Base-by-base conservation (phyloP, 2,797 vertebrate genomes). In the Lagocephalus sceleratus region DNA sequence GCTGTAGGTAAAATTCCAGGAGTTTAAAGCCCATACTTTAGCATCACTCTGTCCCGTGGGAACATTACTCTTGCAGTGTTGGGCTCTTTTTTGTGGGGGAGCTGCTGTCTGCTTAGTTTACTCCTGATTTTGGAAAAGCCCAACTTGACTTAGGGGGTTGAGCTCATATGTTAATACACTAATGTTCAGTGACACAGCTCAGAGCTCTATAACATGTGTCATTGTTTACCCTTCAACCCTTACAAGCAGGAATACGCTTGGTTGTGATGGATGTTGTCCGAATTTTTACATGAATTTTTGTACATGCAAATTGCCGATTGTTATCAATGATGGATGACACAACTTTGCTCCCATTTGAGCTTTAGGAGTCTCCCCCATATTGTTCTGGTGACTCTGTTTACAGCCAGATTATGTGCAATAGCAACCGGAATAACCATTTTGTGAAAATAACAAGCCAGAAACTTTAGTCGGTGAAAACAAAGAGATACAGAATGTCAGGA, bases 121-220 rank as follows among this genome's bases (percentile, higher is more conserved):
- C 55, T 65, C 20, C 22, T 67, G 61, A 83, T 76, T 84, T 86
- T 68, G 58, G 47, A 76, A 79, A 42, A 79, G 83, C 64, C 21
- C 42, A 77, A 63, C 38, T 75, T 77, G 85, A 88, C 84, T 82
- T 81, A 57, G 53, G 57, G 82, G 80, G 70, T 57, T 23, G 47
- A 43, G 50, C 76, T 88, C 80, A 82, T 57, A 73, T 77, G 81
- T 78, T 83, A 84, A 82, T 68, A 32, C 63, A 52, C 69, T 89
- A 84, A 90, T 87, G 78, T 81, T 83, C 57, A 71, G 79, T 85
- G 89, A 88, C 88, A 80, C 75, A 41, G 71, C 83, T 85, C 66
- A 51, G 62, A 86, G 83, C 82, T 66, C 63, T 62, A 51, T 49
- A 75, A 68, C 78, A 77, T 83, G 87, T 87, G 87, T 87, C 87